Base-by-base conservation (phyloP, 1,140 invertebrate species). In the Anastrepha ludens region DNA sequence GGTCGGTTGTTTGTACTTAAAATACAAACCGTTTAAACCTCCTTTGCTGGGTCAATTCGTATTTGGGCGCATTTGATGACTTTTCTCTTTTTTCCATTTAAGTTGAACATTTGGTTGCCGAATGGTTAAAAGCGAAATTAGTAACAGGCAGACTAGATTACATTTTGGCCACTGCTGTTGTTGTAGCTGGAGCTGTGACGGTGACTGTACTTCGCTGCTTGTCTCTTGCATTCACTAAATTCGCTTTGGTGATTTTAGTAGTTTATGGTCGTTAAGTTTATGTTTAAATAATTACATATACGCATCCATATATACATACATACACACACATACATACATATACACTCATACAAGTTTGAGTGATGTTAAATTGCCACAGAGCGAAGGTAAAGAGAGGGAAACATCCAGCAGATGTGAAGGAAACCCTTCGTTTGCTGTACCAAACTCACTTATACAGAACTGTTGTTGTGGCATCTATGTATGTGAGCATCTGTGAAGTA, bases 231-330 rank as follows among this genome's bases (percentile, higher is more conserved):
- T 74, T 44, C 7, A 44, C 4, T 3, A 15, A 70, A 41, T 74
- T 44, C 67, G 74, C 74, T 81, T 50, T 55, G 47, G 47, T 15
- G 74, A 81, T 81, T 81, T 81, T 58, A 81, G 50, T 81, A 81
- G 47, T 55, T 81, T 29, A 55, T 55, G 74, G 47, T 58, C 74
- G 44, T 81, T 81, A 81, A 55, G 17, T 81, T 81, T 81, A 81
- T 55, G 50, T 55, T 81, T 55, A 55, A 55, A 81, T 55, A 81
- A 81, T 74, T 74, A 41, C 8, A 67, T 8, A 65, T 29, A 20
- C 29, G 29, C 29, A 29, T 29, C 29, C 29, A 29, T 65, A 65
- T n/a, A 8, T 65, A 65, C 20, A 65, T 29, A 67, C 65, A 67
- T 13, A 39, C 65, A 67, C 9, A 65, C 62, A 29, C 20, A 29